A percentile compares a stretch with the other conserved stretches of the same genome.
Conservation (phyloP, 1,140 invertebrate genomes). For the Polyergus mexicanus region DNA sequence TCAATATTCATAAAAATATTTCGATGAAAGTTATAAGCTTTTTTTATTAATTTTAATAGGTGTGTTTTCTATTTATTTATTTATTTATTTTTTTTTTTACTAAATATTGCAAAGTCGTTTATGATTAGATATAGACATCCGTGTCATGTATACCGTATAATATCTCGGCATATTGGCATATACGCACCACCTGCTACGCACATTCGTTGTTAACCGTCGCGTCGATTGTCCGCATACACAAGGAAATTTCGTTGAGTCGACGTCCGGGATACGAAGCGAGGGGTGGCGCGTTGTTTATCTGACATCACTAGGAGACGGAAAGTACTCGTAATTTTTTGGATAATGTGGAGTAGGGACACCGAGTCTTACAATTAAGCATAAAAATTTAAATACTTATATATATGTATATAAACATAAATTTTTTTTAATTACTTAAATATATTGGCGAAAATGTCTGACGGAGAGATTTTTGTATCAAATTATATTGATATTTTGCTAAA, state of each 20-base stretch:
- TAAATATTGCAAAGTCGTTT: slow-evolving; percentile 10
- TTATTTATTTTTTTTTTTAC: too few species aligned
- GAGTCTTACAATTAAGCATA: background rate
- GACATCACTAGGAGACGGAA: background rate
- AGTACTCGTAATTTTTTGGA: background rate
- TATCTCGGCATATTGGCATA: slow-evolving; percentile 37
- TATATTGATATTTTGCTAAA: background rate
- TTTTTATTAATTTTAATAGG: background rate
- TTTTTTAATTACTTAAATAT: too few species aligned
- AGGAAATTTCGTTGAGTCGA: slow-evolving; percentile 70
- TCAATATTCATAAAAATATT: background rate
- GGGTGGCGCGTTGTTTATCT: slow-evolving; percentile 36
- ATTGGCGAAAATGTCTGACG: background rate
- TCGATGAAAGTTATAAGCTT: background rate
- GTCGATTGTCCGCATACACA: slow-evolving; percentile 39
- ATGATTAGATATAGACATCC: slow-evolving; percentile 27
- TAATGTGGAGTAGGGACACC: background rate
- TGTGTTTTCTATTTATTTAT: background rate
- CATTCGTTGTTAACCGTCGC: slow-evolving; percentile 47
- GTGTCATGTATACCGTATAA: background rate
- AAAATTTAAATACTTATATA: too few species aligned
- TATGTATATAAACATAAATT: too few species aligned
- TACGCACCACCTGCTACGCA: slow-evolving; percentile 50
- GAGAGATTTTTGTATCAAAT: background rate
- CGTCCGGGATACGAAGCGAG: slow-evolving; percentile 15